Evolutionary conservation across 2,113 vertebrate genomes (phyloP).

Genomic region (Charadrius vociferus): DNA sequence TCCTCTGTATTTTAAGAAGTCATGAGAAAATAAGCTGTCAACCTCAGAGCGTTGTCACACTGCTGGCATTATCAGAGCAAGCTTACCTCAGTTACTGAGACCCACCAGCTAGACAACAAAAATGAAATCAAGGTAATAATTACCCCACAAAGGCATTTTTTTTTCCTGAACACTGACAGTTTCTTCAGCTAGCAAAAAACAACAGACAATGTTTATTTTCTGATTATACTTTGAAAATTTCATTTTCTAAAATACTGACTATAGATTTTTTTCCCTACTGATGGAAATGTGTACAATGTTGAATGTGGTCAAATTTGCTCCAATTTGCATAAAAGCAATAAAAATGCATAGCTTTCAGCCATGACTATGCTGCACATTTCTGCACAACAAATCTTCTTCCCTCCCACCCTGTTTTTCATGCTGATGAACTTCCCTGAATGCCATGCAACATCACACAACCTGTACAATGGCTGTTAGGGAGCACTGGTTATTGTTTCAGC

Average conservation of each 20-base stretch:
- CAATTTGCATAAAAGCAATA: neutral
- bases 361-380: neutral
- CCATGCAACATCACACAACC: neutral
- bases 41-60: neutral
- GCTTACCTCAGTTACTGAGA: neutral
- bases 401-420: neutral
- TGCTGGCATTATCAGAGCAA: neutral
- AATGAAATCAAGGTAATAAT: neutral
- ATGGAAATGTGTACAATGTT: neutral
- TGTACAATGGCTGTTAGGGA: neutral
- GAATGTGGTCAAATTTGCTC: neutral
- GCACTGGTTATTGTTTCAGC: neutral
- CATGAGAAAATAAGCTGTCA: conserved; percentile 15
- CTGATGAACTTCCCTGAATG: neutral
- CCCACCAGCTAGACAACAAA: neutral
- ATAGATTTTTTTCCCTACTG: neutral
- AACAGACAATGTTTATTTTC: neutral
- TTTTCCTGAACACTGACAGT: neutral
- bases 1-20: neutral
- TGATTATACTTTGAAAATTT: neutral
- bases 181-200: neutral
- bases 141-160: neutral
- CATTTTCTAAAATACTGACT: neutral
- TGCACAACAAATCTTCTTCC: neutral
- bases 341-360: neutral